phyloP scores from a whole-genome alignment of 2,797 vertebrate species.

The Acanthopagrus latus region DNA sequence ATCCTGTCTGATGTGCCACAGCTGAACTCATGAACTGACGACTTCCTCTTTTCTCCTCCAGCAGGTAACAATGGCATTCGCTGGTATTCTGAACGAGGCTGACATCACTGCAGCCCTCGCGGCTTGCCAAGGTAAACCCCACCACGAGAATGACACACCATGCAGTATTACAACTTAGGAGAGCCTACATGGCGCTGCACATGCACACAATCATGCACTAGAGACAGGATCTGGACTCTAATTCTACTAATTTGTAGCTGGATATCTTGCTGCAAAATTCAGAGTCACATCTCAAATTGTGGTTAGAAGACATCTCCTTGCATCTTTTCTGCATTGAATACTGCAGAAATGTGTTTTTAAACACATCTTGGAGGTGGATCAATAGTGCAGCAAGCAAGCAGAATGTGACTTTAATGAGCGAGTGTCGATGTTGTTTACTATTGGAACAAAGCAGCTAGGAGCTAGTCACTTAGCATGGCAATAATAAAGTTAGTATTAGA shows the following conservation, averaged over 20 bases:
- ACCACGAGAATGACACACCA: not conserved
- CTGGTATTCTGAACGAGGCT: conserved; percentile 84
- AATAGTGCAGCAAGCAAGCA: not conserved
- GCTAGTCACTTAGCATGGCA: too few relatives aligned
- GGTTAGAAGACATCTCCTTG: not conserved
- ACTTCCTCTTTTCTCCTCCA: conserved; percentile 69
- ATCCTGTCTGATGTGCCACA: conserved; percentile 28
- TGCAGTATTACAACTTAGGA: not conserved
- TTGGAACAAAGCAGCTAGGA: too few relatives aligned
- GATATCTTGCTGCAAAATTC: not conserved
- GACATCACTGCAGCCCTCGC: conserved; percentile 90
- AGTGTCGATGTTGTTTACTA: too few relatives aligned
- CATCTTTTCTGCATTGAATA: conserved; percentile 16
- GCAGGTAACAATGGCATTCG: conserved; percentile 87
- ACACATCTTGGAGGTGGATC: not conserved
- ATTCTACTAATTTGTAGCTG: not conserved
- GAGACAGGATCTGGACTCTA: not conserved
- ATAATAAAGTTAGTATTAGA: too few relatives aligned
- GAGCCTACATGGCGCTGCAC: not conserved
- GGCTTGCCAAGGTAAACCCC: conserved; percentile 86
- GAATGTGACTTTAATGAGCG: not conserved
- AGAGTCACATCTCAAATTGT: not conserved
- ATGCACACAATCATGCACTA: not conserved
- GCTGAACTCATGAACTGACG: conserved; percentile 54
- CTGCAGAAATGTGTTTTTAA: not conserved